Evolutionary conservation across 2,113 vertebrate genomes (phyloP), one percentile per base, ranked within the genome.

Genomic region (Cololabis saira): DNA sequence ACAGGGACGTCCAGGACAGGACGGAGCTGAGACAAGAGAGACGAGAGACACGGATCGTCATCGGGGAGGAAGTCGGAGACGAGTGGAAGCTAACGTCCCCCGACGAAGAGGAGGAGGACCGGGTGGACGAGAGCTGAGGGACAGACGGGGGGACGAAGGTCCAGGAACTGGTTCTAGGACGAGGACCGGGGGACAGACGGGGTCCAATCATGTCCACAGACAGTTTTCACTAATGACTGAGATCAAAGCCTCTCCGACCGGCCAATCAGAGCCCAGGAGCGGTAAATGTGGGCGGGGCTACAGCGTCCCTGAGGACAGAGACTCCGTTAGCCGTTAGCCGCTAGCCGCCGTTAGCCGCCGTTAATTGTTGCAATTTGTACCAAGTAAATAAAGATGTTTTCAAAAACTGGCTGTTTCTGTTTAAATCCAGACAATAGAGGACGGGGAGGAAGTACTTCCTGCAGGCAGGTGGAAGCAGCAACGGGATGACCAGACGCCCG

Each of bases 81-180:
- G 89, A 90, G 71, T 90, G 89, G 89, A 86, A 87, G 63, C 66
- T 90, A 8, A 66, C 76, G n/a, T n/a, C n/a, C n/a, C n/a, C 45
- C 1, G 56, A 63, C 0, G 11, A 60, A 18, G 57, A 63, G 11
- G 50, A 67, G 3, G 50, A 47, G 0, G 9, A 60, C 12, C 30
- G 15, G 41, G 69, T 42, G 50, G 76, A 75, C 2, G 12, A 67
- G 2, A 71, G 82, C 71, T 86, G 84, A 85, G 16, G 8, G 30
- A 11, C 6, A 7, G 10, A 11, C 33, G 10, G 10, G 24, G 33
- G 33, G 10, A 53, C 16, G 51, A 11, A n/a, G 22, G 14, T n/a
- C 51, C 7, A 41, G 53, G 4, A 41, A 13, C 53, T 21, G 6
- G 33, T n/a, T n/a, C n/a, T n/a, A n/a, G n/a, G n/a, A n/a, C n/a